phyloP scores from a whole-genome alignment of 2,888 invertebrate genomes.

The Mayetiola destructor region DNA sequence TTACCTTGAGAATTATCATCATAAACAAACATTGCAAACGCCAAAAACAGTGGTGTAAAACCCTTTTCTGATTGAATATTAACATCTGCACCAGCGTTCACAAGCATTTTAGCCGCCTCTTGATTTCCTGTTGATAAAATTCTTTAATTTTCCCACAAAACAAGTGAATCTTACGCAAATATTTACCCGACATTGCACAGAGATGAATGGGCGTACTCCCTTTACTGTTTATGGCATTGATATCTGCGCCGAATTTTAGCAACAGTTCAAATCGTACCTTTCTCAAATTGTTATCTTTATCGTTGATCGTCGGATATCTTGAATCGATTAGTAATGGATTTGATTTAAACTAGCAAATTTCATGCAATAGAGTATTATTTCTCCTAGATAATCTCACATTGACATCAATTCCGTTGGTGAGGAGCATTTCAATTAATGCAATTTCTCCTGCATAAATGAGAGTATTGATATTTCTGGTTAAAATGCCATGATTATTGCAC shows the following conservation, averaged over 20 bases:
- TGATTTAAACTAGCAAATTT: not conserved
- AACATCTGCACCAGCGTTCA: not conserved
- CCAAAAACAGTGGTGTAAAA: not conserved
- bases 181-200: not conserved
- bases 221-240: not conserved
- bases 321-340: not conserved
- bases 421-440: not conserved
- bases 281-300: not conserved
- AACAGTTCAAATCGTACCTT: not conserved
- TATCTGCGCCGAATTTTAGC: not conserved
- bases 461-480: not conserved
- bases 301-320: not conserved
- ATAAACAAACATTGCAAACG: not conserved
- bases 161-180: not conserved
- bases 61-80: not conserved
- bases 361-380: not conserved
- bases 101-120: slow-evolving; percentile 1
- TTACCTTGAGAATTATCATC: not conserved
- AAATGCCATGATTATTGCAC: slow-evolving; percentile 1
- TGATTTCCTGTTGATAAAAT: not conserved
- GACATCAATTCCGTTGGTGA: not conserved
- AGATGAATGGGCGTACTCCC: slow-evolving; percentile 1
- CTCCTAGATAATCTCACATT: not conserved
- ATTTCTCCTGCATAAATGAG: not conserved
- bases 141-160: not conserved